Conservation (phyloP, 2,888 invertebrate genomes). For the Drosophila fungiperda region DNA sequence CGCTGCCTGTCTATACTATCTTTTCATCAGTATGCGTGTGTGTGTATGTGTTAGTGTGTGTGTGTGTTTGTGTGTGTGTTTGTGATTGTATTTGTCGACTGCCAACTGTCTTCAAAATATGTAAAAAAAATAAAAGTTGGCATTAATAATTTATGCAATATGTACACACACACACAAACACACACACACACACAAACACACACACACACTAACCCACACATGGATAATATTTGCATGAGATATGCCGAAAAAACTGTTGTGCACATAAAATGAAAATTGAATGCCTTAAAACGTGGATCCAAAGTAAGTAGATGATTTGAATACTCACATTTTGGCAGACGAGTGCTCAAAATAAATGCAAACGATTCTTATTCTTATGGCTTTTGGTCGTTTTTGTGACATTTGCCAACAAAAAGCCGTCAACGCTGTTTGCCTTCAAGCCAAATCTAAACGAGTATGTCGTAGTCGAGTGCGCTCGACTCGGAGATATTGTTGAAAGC, state of each 20-base stretch:
- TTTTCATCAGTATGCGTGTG: neutral
- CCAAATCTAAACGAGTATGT: neutral
- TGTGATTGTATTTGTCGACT: constrained; percentile 65
- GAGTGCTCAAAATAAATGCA: constrained; percentile 54
- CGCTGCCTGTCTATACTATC: constrained; percentile 38
- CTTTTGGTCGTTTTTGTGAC: constrained; percentile 46
- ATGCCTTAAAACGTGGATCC: constrained; percentile 66
- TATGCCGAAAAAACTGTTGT: constrained; percentile 47
- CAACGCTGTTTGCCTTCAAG: constrained; percentile 55
- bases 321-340: constrained; percentile 42
- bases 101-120: constrained; percentile 78
- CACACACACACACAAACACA: constrained; percentile 6
- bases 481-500: constrained; percentile 1
- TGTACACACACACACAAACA: constrained; percentile 49
- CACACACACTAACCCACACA: neutral
- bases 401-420: constrained; percentile 70
- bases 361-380: constrained; percentile 61
- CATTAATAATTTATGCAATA: constrained; percentile 78
- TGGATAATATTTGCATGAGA: constrained; percentile 58
- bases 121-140: constrained; percentile 79
- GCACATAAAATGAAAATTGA: constrained; percentile 72
- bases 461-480: neutral
- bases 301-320: constrained; percentile 62
- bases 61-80: constrained; percentile 26
- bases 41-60: constrained; percentile 1